Base-by-base conservation (phyloP, 2,888 invertebrate species). In the Clitarchus hookeri region DNA sequence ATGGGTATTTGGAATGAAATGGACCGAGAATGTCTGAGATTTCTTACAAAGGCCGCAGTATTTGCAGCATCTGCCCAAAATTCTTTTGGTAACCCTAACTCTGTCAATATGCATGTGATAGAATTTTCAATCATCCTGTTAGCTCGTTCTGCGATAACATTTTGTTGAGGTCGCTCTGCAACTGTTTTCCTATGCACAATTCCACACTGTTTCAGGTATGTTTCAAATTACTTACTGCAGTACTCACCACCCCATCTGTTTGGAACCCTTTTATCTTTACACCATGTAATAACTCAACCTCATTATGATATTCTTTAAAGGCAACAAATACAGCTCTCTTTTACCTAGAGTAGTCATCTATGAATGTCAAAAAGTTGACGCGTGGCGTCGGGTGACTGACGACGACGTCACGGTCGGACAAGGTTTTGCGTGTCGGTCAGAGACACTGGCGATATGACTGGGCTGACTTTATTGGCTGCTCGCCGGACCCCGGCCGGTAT, bases 321-420 rank as follows among this genome's bases (percentile, higher is more conserved):
- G 65, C 54, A 8, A 12, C n/a, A n/a, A 84, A 25, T 19, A 44
- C 85, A 36, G 86, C 19, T 44, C 53, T 36, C 44, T 86, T 26
- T 79, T 25, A 16, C 25, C n/a, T 48, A 16, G 48, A 48, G 6
- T 48, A 48, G 48, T 48, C 48, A 16, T 48, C 48, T 48, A 48
- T 48, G 16, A 48, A 48, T 11, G 48, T 48, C 48, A 2, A 16
- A 0, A 48, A 48, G 12, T 48, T n/a, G n/a, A n/a, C n/a, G n/a
- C n/a, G n/a, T n/a, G n/a, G n/a, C n/a, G n/a, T n/a, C n/a, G n/a
- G n/a, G n/a, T n/a, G n/a, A n/a, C n/a, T n/a, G n/a, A n/a, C n/a
- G n/a, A n/a, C n/a, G n/a, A n/a, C n/a, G n/a, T n/a, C n/a, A n/a
- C n/a, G n/a, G n/a, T n/a, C n/a, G n/a, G n/a, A n/a, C n/a, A n/a